Conservation (phyloP, 92 coral and sea anemone genomes). For the Virgularia gustaviana region DNA sequence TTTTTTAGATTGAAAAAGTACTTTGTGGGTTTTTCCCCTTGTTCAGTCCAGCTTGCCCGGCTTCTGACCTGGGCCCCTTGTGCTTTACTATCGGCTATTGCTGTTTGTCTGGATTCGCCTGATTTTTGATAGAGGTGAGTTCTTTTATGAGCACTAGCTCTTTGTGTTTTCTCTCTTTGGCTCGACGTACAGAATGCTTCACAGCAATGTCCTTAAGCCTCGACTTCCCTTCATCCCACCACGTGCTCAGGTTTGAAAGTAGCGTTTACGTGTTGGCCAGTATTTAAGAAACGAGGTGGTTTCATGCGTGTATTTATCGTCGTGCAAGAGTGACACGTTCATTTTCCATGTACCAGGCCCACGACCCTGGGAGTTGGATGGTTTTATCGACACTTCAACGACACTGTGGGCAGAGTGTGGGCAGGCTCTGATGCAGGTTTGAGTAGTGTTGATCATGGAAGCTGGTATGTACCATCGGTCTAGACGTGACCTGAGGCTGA, state of each 20-base stretch:
- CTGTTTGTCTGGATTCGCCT: neutral
- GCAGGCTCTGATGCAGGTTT: neutral
- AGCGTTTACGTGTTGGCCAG: too few relatives aligned
- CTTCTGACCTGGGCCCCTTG: conserved; percentile 7
- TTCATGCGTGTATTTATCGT: neutral
- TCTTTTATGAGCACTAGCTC: neutral
- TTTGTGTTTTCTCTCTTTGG: neutral
- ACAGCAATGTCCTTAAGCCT: conserved; percentile 21
- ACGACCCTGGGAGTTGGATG: neutral
- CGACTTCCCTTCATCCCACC: conserved; percentile 57
- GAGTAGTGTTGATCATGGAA: neutral
- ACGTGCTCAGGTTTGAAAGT: conserved; percentile 2
- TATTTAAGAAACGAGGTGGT: neutral
- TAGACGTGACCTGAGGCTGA: neutral
- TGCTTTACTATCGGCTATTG: too few relatives aligned
- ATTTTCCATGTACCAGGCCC: neutral
- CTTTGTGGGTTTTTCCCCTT: conserved; percentile 19
- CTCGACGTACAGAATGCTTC: neutral
- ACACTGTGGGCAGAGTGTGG: neutral
- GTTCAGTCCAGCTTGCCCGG: conserved; percentile 12
- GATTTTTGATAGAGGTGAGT: neutral
- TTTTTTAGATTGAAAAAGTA: too few relatives aligned
- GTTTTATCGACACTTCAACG: neutral
- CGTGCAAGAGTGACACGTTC: neutral
- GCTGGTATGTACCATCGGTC: neutral